Evolutionary conservation across 2,888 invertebrate genomes (phyloP).

Genomic region (Polietes domitor): DNA sequence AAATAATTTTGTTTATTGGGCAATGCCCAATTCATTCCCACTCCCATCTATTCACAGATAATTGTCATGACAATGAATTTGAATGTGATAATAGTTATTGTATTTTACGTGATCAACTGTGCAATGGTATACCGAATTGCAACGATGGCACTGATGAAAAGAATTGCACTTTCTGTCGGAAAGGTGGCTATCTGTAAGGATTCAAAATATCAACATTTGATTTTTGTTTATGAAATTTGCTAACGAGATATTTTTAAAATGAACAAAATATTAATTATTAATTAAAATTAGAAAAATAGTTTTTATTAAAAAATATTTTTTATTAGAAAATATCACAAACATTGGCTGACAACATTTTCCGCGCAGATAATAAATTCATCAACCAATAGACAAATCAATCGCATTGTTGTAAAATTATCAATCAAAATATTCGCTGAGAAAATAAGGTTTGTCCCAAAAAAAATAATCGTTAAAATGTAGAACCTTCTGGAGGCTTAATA

Average conservation of each 20-base stretch:
- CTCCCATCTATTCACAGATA: slow-evolving; percentile 73
- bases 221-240: slow-evolving; percentile 47
- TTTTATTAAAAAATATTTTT: not conserved
- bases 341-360: too few species aligned
- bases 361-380: too few species aligned
- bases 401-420: too few species aligned
- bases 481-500: too few species aligned
- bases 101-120: slow-evolving; percentile 83
- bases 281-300: slow-evolving; percentile 16
- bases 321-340: not conserved
- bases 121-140: slow-evolving; percentile 82
- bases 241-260: not conserved
- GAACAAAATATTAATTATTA: not conserved
- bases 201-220: not conserved
- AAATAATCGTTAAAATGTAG: too few species aligned
- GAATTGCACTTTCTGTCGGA: slow-evolving; percentile 80
- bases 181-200: slow-evolving; percentile 80
- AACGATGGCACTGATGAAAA: slow-evolving; percentile 82
- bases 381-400: too few species aligned
- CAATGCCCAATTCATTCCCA: not conserved
- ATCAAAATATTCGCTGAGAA: too few species aligned
- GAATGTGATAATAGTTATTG: slow-evolving; percentile 85
- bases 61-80: slow-evolving; percentile 81
- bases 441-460: too few species aligned
- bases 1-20: slow-evolving; percentile 37